Percentiles rank a stretch among this genome's conserved stretches.
Conservation (phyloP, 2,797 vertebrate species). For the Smutsia temminckii region DNA sequence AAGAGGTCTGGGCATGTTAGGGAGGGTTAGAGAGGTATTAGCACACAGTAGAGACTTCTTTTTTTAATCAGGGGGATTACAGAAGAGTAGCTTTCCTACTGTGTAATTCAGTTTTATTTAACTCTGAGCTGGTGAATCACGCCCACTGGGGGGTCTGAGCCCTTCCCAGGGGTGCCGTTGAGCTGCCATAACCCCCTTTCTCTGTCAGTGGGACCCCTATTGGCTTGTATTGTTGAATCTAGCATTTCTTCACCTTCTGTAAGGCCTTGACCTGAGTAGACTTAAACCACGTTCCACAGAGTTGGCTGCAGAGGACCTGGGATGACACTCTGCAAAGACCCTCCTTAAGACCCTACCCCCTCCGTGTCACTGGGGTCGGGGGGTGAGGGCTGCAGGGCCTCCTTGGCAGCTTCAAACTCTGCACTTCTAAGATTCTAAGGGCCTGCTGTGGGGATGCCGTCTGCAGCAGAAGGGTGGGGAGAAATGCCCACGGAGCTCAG, state of each 20-base stretch:
- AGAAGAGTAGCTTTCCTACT: not conserved
- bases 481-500: not conserved
- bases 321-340: not conserved
- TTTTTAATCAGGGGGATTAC: not conserved
- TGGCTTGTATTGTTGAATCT: not conserved
- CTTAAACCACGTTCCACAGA: not conserved
- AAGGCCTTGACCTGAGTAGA: not conserved
- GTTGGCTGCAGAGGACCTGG: not conserved
- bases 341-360: not conserved
- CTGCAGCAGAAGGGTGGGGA: no score
- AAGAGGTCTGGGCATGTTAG: not conserved
- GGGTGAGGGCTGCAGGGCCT: not conserved
- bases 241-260: not conserved
- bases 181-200: not conserved
- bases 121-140: not conserved
- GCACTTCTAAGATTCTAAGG: not conserved
- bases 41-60: not conserved
- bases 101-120: not conserved
- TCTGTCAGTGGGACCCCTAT: accelerated
- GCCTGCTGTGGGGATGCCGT: accelerated
- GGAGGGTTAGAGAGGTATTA: accelerated
- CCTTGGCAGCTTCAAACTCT: not conserved
- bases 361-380: accelerated
- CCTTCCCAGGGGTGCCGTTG: not conserved
- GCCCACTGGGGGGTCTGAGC: accelerated